A percentile compares a stretch with the other conserved stretches of the same genome.
Conservation (phyloP, 1,140 invertebrate species). For the Drosophila paulistorum region DNA sequence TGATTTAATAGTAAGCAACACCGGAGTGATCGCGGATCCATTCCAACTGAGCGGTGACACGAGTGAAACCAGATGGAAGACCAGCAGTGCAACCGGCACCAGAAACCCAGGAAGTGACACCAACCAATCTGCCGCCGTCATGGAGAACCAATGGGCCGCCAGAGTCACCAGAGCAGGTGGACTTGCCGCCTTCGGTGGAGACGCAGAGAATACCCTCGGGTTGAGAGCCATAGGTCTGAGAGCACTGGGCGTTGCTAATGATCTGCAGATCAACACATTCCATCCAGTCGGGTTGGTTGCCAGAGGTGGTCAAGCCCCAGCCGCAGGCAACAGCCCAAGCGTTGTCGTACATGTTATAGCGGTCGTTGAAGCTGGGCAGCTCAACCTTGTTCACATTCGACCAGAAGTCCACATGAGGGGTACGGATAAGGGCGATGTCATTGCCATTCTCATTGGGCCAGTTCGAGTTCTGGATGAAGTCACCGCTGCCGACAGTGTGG, state of each 20-base stretch:
- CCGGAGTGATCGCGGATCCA: slow-evolving; percentile 83
- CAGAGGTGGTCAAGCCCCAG: slow-evolving; percentile 44
- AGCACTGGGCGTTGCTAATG: slow-evolving; percentile 5
- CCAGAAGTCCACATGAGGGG: slow-evolving; percentile 22
- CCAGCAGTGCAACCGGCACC: slow-evolving; percentile 37
- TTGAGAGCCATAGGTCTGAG: slow-evolving; percentile 19
- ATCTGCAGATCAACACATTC: slow-evolving; percentile 24
- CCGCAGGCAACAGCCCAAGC: slow-evolving; percentile 49
- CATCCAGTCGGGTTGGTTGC: not conserved
- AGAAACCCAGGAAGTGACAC: slow-evolving; percentile 78
- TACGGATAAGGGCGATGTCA: slow-evolving; percentile 56
- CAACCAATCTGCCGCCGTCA: slow-evolving; percentile 78
- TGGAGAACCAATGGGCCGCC: slow-evolving; percentile 82
- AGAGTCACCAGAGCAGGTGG: slow-evolving; percentile 60
- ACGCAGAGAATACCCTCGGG: slow-evolving; percentile 35
- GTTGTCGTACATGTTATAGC: slow-evolving; percentile 44
- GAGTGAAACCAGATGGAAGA: slow-evolving; percentile 84
- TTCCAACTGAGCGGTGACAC: slow-evolving; percentile 83
- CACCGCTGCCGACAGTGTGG: slow-evolving; percentile 7
- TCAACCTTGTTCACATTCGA: slow-evolving; percentile 33
- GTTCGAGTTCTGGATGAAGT: slow-evolving; percentile 50
- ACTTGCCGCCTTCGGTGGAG: slow-evolving; percentile 26
- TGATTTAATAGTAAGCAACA: slow-evolving; percentile 22
- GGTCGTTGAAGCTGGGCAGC: slow-evolving; percentile 32
- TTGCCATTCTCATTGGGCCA: slow-evolving; percentile 40